Evolutionary conservation across 2,797 vertebrate genomes (phyloP).

Genomic region (Etheostoma perlongum): DNA sequence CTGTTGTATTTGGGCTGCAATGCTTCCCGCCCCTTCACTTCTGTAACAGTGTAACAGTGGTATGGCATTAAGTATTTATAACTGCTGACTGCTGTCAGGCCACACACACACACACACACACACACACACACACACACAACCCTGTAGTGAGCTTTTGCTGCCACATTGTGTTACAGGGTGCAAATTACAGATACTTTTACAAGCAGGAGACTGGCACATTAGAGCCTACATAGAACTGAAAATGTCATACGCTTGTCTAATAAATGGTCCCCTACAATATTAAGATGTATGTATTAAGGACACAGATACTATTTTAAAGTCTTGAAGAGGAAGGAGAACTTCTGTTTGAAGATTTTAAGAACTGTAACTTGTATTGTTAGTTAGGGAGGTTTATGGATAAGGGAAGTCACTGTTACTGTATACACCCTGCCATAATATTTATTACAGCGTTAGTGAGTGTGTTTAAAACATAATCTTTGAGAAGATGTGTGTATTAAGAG

Average conservation of each 20-base stretch:
- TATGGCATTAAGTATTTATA: constrained; percentile 75
- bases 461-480: neutral
- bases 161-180: constrained; percentile 66
- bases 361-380: neutral
- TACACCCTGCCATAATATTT: neutral
- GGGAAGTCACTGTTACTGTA: neutral
- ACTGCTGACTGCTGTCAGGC: constrained; percentile 48
- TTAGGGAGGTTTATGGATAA: neutral
- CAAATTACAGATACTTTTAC: constrained; percentile 46
- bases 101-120: constrained; percentile 40
- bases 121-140: constrained; percentile 1
- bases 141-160: constrained; percentile 65
- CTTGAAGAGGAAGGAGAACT: neutral
- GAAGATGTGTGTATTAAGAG: neutral
- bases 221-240: neutral
- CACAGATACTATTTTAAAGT: neutral
- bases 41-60: constrained; percentile 68
- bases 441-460: neutral
- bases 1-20: constrained; percentile 61
- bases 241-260: neutral
- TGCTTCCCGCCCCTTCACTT: constrained; percentile 21
- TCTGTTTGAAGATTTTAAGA: neutral
- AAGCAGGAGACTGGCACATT: neutral
- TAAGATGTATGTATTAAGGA: neutral
- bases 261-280: neutral